Evolutionary conservation across 2,888 invertebrate genomes (phyloP).

Genomic region (Diaperis boleti): DNA sequence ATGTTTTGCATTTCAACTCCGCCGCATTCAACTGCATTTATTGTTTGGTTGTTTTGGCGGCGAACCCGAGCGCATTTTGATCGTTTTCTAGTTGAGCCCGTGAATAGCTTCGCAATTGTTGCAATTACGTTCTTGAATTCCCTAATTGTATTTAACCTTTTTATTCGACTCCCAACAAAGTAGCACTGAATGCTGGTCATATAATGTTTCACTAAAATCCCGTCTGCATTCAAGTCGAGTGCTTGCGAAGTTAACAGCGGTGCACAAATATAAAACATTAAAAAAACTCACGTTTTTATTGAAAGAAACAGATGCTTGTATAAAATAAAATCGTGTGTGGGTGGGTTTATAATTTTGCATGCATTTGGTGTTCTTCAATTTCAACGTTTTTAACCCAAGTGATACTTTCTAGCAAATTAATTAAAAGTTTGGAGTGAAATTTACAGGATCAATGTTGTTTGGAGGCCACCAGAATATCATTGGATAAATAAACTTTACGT

Average conservation of each 20-base stretch:
- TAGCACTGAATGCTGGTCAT: conserved; percentile 11
- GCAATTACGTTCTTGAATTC: conserved; percentile 33
- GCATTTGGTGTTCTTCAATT: too few relatives aligned
- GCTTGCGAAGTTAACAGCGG: not conserved
- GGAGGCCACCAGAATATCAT: too few relatives aligned
- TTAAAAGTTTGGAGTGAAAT: too few relatives aligned
- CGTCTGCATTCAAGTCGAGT: conserved; percentile 15
- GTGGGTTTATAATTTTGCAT: too few relatives aligned
- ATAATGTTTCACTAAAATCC: conserved; percentile 8
- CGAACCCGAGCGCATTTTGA: conserved; percentile 31
- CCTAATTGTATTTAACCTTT: conserved; percentile 28
- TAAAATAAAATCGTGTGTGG: too few relatives aligned
- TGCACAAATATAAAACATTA: not conserved
- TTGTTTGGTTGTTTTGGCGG: conserved; percentile 33
- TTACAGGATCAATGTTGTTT: too few relatives aligned
- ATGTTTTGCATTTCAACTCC: conserved; percentile 25
- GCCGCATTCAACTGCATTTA: conserved; percentile 26
- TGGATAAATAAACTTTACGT: too few relatives aligned
- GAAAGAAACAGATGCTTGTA: too few relatives aligned
- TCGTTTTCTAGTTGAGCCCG: conserved; percentile 27
- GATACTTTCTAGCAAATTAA: too few relatives aligned
- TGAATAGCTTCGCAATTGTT: conserved; percentile 29
- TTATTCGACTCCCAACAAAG: conserved; percentile 10
- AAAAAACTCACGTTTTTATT: not conserved
- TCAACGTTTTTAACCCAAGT: too few relatives aligned